Base-by-base conservation (phyloP, 2,797 vertebrate genomes). In the Peromyscus attwateri region DNA sequence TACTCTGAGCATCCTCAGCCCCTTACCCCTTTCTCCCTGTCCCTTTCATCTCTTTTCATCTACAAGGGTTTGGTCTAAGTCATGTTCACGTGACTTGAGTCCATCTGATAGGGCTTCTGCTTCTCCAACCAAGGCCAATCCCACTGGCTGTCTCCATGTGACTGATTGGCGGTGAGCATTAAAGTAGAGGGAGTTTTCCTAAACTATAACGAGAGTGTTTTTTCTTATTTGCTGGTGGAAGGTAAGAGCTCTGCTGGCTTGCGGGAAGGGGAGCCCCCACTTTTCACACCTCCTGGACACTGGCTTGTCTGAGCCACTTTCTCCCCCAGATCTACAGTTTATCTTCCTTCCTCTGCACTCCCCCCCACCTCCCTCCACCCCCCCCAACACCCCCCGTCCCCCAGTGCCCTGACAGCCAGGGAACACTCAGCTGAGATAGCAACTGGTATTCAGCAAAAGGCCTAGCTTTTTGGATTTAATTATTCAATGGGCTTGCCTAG, bases 371-470 rank as follows among this genome's bases (percentile, higher is more conserved):
- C 12, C 13, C 49, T 5, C 43, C 62, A 84, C 73, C 57, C 66
- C 13, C 52, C 13, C 13, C n/a, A n/a, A n/a, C n/a, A n/a, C 52
- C 3, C 13, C 13, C 14, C 52, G 0, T 7, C 49, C 12, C 49
- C 49, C 13, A 52, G 1, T 2, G 1, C 8, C 64, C 40, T 27
- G 62, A 80, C n/a, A 46, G 89, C 94, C 96, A 57, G 66, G 96
- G 97, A 96, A 91, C 94, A 79, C 81, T 0, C 52, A 91, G 95
- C 37, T 3, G 29, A 81, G 90, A 91, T 79, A 43, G 87, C 91
- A 87, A 94, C 96, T 94, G 91, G 46, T 79, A n/a, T 60, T 92
- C 79, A 93, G 91, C 92, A 82, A 84, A 95, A 89, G 31, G 64
- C 55, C 75, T 0, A 46, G 13, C 0, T 90, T 97, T 96, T 84